Percentiles rank a stretch among this genome's conserved stretches.
Evolutionary conservation across 2,113 vertebrate species (phyloP).

Genomic region (Buteo buteo): DNA sequence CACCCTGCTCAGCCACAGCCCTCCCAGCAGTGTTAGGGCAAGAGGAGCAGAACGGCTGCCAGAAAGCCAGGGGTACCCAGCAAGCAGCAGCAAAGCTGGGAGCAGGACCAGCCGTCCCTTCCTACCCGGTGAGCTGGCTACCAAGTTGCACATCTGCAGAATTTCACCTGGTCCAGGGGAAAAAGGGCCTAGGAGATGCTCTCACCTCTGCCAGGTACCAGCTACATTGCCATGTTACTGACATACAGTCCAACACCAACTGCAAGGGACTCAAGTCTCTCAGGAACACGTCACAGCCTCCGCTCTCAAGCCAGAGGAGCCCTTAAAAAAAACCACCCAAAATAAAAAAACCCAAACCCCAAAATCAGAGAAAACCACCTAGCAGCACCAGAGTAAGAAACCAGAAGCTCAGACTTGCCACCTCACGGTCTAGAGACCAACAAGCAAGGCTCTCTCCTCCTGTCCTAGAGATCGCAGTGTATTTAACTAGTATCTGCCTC

Average conservation of each 20-base stretch:
- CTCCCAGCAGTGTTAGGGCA: neutral
- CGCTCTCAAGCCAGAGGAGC: neutral
- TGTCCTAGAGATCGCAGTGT: neutral
- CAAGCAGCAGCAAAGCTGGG: neutral
- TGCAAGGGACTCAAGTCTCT: neutral
- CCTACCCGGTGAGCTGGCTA: neutral
- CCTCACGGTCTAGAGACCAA: neutral
- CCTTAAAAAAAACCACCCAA: neutral
- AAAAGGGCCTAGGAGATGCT: neutral
- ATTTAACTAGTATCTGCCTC: neutral
- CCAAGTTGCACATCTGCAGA: accelerated
- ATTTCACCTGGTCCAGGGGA: neutral
- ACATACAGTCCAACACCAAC: neutral
- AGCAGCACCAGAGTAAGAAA: too few species aligned
- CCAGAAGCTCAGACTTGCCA: neutral
- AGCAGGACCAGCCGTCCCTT: neutral
- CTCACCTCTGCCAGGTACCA: neutral
- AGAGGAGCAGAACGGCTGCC: neutral
- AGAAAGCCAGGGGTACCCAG: neutral
- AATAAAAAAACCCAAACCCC: neutral
- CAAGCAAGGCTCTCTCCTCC: neutral
- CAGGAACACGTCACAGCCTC: neutral
- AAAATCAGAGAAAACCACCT: too few species aligned
- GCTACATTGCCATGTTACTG: accelerated
- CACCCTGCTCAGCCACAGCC: neutral